Percentiles rank a stretch among this genome's conserved stretches.
Conservation (phyloP, 1,140 invertebrate species). For the Drosophila subpulchrella region DNA sequence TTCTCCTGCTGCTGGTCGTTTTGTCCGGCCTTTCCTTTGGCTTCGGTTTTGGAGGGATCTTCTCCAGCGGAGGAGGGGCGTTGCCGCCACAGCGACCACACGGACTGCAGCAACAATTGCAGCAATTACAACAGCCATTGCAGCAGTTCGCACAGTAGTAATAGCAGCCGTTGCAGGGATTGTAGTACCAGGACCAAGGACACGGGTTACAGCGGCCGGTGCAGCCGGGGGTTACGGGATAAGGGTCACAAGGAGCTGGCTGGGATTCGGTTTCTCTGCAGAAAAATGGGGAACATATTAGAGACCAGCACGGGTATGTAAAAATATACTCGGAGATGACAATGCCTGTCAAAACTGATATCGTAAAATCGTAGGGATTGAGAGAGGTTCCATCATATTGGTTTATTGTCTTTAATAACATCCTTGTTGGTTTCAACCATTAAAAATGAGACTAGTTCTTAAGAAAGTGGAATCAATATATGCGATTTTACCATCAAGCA, state of each 20-base stretch:
- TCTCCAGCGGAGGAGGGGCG: too few relatives aligned
- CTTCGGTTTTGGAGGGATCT: background rate
- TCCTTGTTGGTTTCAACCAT: too few relatives aligned
- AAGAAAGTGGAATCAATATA: too few relatives aligned
- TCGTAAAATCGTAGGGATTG: too few relatives aligned
- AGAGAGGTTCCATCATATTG: too few relatives aligned
- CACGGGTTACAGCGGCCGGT: slow-evolving; percentile 8
- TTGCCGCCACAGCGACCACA: slow-evolving; percentile 13
- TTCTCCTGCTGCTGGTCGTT: background rate
- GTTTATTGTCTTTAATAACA: too few relatives aligned
- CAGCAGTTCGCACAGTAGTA: slow-evolving; percentile 30
- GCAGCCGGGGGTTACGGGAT: background rate
- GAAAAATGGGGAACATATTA: background rate
- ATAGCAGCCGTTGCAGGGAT: slow-evolving; percentile 46
- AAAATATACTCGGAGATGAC: too few relatives aligned
- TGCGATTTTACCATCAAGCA: too few relatives aligned
- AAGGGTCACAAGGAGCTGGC: background rate
- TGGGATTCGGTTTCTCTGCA: background rate
- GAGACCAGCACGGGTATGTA: too few relatives aligned
- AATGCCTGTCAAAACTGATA: too few relatives aligned
- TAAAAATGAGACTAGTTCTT: too few relatives aligned
- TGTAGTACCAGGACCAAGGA: slow-evolving; percentile 26
- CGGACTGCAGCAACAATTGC: slow-evolving; percentile 6
- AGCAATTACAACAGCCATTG: slow-evolving; percentile 17
- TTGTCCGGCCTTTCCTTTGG: background rate